Conservation (phyloP, 23 tunicate genomes). For the Halocynthia aurantium region DNA sequence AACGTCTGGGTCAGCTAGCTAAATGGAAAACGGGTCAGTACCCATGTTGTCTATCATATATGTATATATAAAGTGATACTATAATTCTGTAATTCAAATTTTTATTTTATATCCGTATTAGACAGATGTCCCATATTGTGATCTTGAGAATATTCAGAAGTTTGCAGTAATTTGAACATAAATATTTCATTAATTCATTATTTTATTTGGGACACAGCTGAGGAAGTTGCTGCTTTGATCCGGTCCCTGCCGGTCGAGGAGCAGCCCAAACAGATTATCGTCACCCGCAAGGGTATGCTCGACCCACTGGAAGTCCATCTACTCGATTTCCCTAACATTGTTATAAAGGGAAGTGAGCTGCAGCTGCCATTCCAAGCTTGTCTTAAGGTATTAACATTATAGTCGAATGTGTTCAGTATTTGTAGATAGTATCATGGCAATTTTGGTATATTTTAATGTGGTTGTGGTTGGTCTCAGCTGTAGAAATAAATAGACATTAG, state of each 20-base stretch:
- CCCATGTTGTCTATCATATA: no score
- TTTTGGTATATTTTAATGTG: not conserved
- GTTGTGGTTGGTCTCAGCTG: not conserved
- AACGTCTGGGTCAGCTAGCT: conserved; percentile 99
- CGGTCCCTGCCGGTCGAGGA: conserved; percentile 99
- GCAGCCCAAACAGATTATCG: conserved; percentile 99
- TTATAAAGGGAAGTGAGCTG: conserved; percentile 96
- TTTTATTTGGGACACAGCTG: conserved; percentile 42
- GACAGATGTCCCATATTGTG: not conserved
- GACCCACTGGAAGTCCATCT: conserved; percentile 99
- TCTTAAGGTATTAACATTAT: conserved; percentile 51
- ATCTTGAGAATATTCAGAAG: not conserved
- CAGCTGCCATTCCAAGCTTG: conserved; percentile 99
- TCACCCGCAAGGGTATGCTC: conserved; percentile 99
- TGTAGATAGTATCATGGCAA: not conserved
- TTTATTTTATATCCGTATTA: not conserved
- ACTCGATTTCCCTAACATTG: conserved; percentile 99
- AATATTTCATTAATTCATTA: no score
- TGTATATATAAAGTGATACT: no score
- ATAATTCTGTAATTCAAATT: not conserved
- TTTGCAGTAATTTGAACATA: not conserved
- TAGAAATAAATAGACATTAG: not conserved
- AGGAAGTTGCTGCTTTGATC: conserved; percentile 99
- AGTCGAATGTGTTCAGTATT: no score
- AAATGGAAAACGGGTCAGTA: conserved; percentile 97